Conservation (phyloP, 2,888 invertebrate species). For the Pristionchus fissidentatus region DNA sequence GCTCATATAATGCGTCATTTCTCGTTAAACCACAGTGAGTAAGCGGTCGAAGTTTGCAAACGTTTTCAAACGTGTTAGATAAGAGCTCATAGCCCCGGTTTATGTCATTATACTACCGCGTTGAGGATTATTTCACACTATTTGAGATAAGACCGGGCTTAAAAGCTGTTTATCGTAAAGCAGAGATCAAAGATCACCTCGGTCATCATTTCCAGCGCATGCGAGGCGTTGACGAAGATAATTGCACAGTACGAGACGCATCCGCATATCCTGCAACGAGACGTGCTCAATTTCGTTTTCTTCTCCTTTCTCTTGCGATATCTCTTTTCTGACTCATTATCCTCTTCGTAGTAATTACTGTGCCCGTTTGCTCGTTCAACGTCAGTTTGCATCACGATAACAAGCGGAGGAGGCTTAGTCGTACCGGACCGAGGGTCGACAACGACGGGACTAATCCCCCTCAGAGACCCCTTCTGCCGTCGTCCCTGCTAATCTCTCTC, state of each 20-base stretch:
- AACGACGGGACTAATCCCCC: background rate
- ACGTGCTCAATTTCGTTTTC: background rate
- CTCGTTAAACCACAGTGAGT: too few species aligned
- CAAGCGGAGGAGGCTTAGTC: too few species aligned
- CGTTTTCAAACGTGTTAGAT: too few species aligned
- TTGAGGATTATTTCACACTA: too few species aligned
- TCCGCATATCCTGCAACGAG: conserved; percentile 50
- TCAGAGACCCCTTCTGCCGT: background rate
- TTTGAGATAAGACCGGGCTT: background rate
- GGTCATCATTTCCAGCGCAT: conserved; percentile 53
- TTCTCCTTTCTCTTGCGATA: too few species aligned
- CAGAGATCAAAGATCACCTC: conserved; percentile 27
- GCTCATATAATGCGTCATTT: too few species aligned
- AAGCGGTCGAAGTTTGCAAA: too few species aligned
- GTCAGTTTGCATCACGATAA: too few species aligned
- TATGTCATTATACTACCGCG: too few species aligned
- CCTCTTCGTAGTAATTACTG: background rate
- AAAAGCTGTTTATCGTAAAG: background rate
- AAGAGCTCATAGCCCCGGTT: too few species aligned
- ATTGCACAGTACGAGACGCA: conserved; percentile 53
- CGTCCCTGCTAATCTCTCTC: background rate
- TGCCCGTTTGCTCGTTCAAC: background rate
- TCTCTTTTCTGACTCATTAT: too few species aligned
- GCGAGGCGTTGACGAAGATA: conserved; percentile 53
- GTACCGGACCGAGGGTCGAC: too few species aligned